Percentiles rank a stretch among this genome's conserved stretches.
These are phyloP conservation scores for Steinernema hermaphroditum DNA, from an alignment of 2,888 invertebrate genomes.

Conservation along the genomic window DNA sequence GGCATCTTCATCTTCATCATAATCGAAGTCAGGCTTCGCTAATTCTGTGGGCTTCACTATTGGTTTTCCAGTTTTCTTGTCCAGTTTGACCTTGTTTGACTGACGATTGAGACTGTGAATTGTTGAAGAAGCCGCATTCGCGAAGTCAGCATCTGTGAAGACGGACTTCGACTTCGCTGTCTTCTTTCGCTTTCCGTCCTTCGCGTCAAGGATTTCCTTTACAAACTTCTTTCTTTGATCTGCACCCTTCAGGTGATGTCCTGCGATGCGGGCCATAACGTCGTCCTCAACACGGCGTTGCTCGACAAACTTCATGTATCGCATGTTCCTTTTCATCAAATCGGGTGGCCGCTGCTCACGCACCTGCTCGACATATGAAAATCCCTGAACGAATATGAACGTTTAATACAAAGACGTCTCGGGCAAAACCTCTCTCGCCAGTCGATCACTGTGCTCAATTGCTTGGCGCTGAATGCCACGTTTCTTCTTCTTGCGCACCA, in stretches of 20 bases:
- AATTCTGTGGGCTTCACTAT: background rate
- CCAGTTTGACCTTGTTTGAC: slow-evolving; percentile 13
- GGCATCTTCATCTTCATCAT: slow-evolving; percentile 1
- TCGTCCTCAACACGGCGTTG: slow-evolving; percentile 2
- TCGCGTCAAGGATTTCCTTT: background rate
- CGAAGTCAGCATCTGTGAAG: background rate
- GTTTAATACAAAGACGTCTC: background rate
- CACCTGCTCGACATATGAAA: slow-evolving; percentile 17
- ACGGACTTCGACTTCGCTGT: background rate
- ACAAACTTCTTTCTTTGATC: slow-evolving; percentile 17
- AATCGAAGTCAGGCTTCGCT: background rate
- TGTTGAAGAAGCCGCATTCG: background rate
- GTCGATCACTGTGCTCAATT: background rate
- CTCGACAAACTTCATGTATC: slow-evolving; percentile 24
- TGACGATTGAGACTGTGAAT: background rate
- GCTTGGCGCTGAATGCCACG: background rate
- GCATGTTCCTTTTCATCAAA: slow-evolving; percentile 10
- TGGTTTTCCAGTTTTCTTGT: slow-evolving; percentile 10
- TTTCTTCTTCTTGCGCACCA: slow-evolving; percentile 17
- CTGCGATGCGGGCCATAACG: slow-evolving; percentile 1
- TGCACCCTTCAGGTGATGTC: slow-evolving; percentile 17
- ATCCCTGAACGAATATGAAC: background rate
- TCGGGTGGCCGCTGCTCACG: slow-evolving; percentile 17
- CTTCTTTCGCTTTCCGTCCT: background rate
- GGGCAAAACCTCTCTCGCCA: background rate